phyloP scores from a whole-genome alignment of 2,113 vertebrate species.

The Apodemus speciosus region DNA sequence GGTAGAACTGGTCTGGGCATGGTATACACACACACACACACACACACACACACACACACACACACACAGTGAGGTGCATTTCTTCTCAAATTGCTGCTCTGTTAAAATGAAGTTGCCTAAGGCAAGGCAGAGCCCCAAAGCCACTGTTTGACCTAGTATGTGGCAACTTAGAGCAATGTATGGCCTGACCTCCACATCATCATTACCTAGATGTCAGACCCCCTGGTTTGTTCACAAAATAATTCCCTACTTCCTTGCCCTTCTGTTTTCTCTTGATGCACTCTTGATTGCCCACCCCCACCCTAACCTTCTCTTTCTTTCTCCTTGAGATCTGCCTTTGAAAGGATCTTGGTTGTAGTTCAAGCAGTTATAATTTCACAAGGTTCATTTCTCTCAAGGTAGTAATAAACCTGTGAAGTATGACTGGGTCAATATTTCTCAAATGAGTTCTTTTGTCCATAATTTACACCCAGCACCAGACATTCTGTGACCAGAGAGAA shows the following conservation, averaged over 20 bases:
- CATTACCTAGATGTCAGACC: neutral
- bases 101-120: neutral
- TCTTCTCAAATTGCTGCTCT: neutral
- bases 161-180: neutral
- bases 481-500: conserved; percentile 71
- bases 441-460: conserved; percentile 73
- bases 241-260: neutral
- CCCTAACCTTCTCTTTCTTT: conserved; percentile 55
- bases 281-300: no score
- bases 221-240: neutral
- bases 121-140: neutral
- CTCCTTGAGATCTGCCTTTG: conserved; percentile 68
- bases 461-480: conserved; percentile 65
- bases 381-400: conserved; percentile 73
- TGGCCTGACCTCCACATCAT: neutral
- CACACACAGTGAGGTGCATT: neutral
- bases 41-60: neutral
- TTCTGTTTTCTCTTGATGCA: neutral
- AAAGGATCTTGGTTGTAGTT: conserved; percentile 72
- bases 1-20: neutral
- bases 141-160: neutral
- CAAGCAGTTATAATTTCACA: conserved; percentile 75
- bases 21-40: neutral
- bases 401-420: conserved; percentile 76
- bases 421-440: conserved; percentile 78